Evolutionary conservation across 2,888 invertebrate genomes (phyloP), one percentile per base, ranked within the genome.

Genomic region (Horisme vitalbata): DNA sequence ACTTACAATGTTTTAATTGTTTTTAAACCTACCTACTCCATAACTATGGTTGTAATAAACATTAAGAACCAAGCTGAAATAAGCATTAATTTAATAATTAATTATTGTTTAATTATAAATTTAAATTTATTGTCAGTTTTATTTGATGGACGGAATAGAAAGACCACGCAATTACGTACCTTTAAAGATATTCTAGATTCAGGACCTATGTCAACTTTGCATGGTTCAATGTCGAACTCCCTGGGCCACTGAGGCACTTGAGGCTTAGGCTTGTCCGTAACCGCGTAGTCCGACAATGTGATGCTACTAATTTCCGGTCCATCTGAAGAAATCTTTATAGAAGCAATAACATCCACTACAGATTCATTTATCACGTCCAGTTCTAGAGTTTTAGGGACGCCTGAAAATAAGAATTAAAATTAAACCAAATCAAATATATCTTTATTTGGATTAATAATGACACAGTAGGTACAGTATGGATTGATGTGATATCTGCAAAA

Each of bases 311-410:
- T 65, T 58, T 91, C 86, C n/a, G 79, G 78, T 0, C 93, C 93
- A 56, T 93, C 92, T 1, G 86, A 83, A 0, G 83, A 74, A 52
- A 92, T 82, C 41, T 72, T 82, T 8, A 91, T 63, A 13, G 72
- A 75, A 36, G 83, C 93, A 36, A 79, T 78, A 0, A 93, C 91
- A 0, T 91, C 75, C 2, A 93, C 91, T 32, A 84, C 71, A 0
- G 92, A 92, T 41, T 89, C 83, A 59, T 93, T 93, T 12, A 83
- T 80, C 10, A 93, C 81, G 0, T 75, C 71, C 9, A 92, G 63
- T 37, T 84, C 72, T 56, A 87, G 72, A 7, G 75, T 81, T 55
- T 78, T 79, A 2, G 88, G 83, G 10, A 91, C 87, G 11, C 92
- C 92, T 91, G 52, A 30, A 59, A 44, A 58, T 24, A 20, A 20